Evolutionary conservation across 1,140 invertebrate species (phyloP).

Genomic region (Drosophila ohnishii): DNA sequence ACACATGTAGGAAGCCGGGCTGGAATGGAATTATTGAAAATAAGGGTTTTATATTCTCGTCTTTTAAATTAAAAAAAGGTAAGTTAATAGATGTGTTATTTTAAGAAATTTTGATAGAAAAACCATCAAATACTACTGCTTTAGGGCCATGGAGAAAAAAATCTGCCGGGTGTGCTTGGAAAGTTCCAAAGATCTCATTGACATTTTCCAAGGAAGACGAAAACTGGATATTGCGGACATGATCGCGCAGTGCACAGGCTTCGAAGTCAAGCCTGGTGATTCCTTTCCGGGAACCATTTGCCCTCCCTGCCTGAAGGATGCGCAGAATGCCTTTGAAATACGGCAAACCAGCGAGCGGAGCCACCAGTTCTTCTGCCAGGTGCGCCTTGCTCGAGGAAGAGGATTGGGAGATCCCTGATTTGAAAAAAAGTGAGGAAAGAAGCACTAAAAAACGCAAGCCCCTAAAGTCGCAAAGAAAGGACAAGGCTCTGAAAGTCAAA

Average conservation of each 20-base stretch:
- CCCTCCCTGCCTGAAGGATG: background rate
- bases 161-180: conserved; percentile 2
- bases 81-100: background rate
- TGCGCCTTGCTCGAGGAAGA: conserved; percentile 7
- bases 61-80: background rate
- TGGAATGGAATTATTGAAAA: background rate
- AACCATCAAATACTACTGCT: background rate
- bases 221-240: conserved; percentile 5
- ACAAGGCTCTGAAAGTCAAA: background rate
- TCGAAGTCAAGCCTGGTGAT: background rate
- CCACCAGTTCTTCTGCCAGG: conserved; percentile 21
- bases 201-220: background rate
- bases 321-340: background rate
- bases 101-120: background rate
- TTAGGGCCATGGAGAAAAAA: background rate
- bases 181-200: background rate
- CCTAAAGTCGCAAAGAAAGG: no score
- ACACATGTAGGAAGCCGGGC: background rate
- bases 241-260: conserved; percentile 13
- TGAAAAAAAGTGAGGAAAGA: background rate
- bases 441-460: no score
- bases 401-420: background rate
- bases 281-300: conserved; percentile 4
- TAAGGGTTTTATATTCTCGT: background rate
- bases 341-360: background rate